Evolutionary conservation across 2,113 vertebrate species (phyloP).

Genomic region (Excalfactoria chinensis): DNA sequence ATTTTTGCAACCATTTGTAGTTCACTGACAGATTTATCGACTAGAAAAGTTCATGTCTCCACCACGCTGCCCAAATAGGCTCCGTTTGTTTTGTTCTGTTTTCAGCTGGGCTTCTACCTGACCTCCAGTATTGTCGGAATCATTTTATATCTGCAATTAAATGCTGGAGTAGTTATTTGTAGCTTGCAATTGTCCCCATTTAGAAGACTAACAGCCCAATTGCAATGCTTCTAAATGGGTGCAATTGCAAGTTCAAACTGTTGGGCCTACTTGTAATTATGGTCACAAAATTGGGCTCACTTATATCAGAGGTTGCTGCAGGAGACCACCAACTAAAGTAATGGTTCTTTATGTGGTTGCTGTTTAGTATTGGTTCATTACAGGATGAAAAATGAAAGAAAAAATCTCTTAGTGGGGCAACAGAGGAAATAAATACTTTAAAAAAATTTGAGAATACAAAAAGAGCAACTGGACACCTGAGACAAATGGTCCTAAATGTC

Average conservation of each 20-base stretch:
- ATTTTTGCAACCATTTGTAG: conserved; percentile 26
- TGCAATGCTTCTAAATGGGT: conserved; percentile 59
- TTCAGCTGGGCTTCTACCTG: conserved; percentile 36
- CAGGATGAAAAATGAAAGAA: conserved; percentile 1
- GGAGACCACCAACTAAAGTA: conserved; percentile 33
- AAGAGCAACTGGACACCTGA: not conserved
- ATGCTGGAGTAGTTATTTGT: conserved; percentile 57
- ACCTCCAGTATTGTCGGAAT: conserved; percentile 52
- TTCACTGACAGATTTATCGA: conserved; percentile 21
- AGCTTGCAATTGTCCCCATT: conserved; percentile 66
- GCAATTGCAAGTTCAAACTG: conserved; percentile 66
- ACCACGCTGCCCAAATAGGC: not conserved
- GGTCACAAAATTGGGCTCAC: conserved; percentile 47
- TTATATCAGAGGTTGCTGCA: conserved; percentile 5
- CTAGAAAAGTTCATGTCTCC: conserved; percentile 3
- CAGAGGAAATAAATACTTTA: conserved; percentile 2
- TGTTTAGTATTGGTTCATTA: not conserved
- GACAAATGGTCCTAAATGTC: conserved; percentile 13
- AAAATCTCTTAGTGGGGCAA: not conserved
- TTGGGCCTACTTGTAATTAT: conserved; percentile 43
- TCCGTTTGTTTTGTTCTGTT: not conserved
- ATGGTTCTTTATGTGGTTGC: not conserved
- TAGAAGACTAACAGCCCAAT: conserved; percentile 70
- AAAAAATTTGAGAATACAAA: conserved; percentile 33
- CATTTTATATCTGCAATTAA: conserved; percentile 63